Evolutionary conservation across 35 echinoderm and acorn worm genomes (phyloP).

Genomic region (Lytechinus pictus): DNA sequence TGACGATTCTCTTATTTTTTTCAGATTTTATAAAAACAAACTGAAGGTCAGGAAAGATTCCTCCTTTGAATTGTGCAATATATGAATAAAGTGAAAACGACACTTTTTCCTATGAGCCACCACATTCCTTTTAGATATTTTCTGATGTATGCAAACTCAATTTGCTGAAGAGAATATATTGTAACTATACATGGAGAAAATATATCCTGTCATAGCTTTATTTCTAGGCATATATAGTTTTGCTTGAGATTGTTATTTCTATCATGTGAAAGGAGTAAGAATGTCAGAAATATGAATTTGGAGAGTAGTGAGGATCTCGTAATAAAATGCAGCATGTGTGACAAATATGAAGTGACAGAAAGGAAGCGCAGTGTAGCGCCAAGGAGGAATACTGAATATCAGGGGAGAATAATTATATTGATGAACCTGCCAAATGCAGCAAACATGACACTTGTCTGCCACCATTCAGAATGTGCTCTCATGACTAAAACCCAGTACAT

Average conservation of each 20-base stretch:
- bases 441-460: background rate
- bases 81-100: too few relatives aligned
- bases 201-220: background rate
- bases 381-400: background rate
- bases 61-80: too few relatives aligned
- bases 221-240: background rate
- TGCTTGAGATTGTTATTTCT: background rate
- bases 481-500: background rate
- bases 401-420: conserved; percentile 7
- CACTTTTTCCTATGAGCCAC: too few relatives aligned
- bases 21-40: too few relatives aligned
- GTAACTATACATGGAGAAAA: background rate
- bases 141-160: background rate
- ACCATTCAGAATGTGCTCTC: background rate
- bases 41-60: too few relatives aligned
- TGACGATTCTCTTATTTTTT: too few relatives aligned
- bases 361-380: background rate
- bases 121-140: background rate
- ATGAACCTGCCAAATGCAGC: conserved; percentile 1
- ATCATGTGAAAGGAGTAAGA: background rate
- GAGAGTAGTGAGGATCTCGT: background rate
- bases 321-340: conserved; percentile 32
- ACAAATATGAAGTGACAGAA: conserved; percentile 23
- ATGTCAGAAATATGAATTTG: background rate
- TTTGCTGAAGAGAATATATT: background rate